These are phyloP conservation scores for Balearica regulorum DNA, from an alignment of 2,797 vertebrate species.

Conservation along the genomic window DNA sequence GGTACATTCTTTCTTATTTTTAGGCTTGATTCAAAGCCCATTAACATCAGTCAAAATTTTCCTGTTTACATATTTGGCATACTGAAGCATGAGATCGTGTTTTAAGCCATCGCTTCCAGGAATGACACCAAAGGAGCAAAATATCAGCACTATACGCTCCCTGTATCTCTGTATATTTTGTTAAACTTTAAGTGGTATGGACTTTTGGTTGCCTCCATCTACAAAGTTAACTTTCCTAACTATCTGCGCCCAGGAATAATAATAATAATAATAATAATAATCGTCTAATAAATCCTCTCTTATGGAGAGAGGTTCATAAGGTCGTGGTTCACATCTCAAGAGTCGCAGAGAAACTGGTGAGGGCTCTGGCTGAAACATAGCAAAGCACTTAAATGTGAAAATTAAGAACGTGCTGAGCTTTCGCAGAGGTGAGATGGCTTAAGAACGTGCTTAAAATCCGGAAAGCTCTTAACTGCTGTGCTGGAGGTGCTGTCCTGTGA, in stretches of 20 bases:
- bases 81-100: neutral
- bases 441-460: neutral
- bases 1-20: neutral
- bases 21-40: slow-evolving; percentile 6
- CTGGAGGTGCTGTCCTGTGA: neutral
- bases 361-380: neutral
- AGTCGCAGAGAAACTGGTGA: neutral
- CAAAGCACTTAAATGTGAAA: neutral
- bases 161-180: neutral
- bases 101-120: neutral
- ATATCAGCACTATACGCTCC: fast-evolving
- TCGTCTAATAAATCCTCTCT: neutral
- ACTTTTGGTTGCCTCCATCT: neutral
- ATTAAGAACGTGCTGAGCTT: neutral
- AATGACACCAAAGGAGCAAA: neutral
- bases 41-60: neutral
- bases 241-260: neutral
- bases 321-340: neutral
- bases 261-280: neutral
- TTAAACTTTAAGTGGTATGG: neutral
- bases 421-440: neutral
- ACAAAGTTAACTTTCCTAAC: neutral
- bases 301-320: neutral
- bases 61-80: neutral
- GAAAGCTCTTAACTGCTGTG: neutral